Base-by-base conservation (phyloP, 1,140 invertebrate genomes). In the Oedothorax gibbosus region DNA sequence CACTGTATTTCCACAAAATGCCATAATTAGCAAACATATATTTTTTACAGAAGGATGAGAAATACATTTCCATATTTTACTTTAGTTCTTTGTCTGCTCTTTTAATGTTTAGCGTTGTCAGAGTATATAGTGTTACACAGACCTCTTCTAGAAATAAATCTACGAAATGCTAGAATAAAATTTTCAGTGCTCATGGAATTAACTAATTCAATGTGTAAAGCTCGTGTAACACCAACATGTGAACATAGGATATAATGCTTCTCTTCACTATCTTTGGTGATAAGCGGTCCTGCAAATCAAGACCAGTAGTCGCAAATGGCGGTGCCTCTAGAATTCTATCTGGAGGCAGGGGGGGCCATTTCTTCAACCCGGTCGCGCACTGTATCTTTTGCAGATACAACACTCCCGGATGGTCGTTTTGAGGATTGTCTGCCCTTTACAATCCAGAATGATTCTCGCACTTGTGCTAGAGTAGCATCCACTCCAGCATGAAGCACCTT, bases 81-180 rank as follows among this genome's bases (percentile, higher is more conserved):
- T 65, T n/a, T 14, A 76, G 21, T 50, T 88, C 85, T 18, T 86
- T 80, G 18, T 88, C 86, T 6, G 90, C 88, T 15, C 88, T 88
- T 51, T 88, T 85, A 69, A 91, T 90, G 89, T 20, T 88, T 89
- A 0, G 88, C 90, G 72, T 89, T 89, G 69, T 91, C 90, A 12
- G 87, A 89, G 65, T 86, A 89, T 53, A 72, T 53, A 18, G 50
- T 53, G 51, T 14, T n/a, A 54, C 72, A 60, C 4, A 62, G 56
- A 60, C 54, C 72, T 53, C 20, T 3, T 21, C 18, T 9, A 60
- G 20, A 49, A n/a, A 49, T 12, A 49, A 35, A 75, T 75, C 54
- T 49, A 4, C 18, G 53, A 15, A 75, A 76, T 7, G 56, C 73
- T 56, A 76, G 18, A 18, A 76, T 4, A 53, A 76, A 76, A 12